Evolutionary conservation across 2,888 invertebrate species (phyloP), one percentile per base, ranked within the genome.

Genomic region (Eremobia ochroleuca): DNA sequence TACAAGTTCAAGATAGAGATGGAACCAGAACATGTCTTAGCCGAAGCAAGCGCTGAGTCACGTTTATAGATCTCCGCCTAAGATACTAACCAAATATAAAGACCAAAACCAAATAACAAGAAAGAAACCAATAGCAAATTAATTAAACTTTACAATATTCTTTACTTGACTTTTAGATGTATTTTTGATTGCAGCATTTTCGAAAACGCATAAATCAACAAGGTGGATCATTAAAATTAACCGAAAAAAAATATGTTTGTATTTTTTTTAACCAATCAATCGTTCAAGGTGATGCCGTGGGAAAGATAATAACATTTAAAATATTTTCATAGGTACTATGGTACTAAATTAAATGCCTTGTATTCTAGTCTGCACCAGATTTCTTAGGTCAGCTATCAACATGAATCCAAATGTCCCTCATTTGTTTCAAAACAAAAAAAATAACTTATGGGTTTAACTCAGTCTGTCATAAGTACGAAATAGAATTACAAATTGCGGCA

Each of bases 261-360:
- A 31, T 43, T 4, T n/a, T 68, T 79, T 62, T 43, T 9, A 49
- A 43, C 11, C 37, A 69, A 62, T 85, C 62, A 40, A 31, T 64
- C 25, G 25, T 77, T 62, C 62, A 77, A 85, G 66, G 73, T 34
- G 28, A 25, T n/a, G 34, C 62, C 83, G 86, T 85, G 83, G 62
- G 82, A 83, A 83, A 73, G 43, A 58, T 21, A 31, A 18, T 83
- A 61, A 61, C 34, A 85, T 76, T 85, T 76, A 34, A 83, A 73
- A 67, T 70, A 43, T 66, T 72, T 4, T 18, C 28, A 74, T 62
- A n/a, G 3, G 18, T 0, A 40, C 15, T 58, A n/a, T 61, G 31
- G n/a, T n/a, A 64, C 4, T 43, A 43, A 55, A 73, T 52, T 11
- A 55, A 70, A 85, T 25, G 64, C 43, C 43, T 70, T 61, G 40